Base-by-base conservation (phyloP, 2,888 invertebrate genomes). In the Oligia fasciuncula region DNA sequence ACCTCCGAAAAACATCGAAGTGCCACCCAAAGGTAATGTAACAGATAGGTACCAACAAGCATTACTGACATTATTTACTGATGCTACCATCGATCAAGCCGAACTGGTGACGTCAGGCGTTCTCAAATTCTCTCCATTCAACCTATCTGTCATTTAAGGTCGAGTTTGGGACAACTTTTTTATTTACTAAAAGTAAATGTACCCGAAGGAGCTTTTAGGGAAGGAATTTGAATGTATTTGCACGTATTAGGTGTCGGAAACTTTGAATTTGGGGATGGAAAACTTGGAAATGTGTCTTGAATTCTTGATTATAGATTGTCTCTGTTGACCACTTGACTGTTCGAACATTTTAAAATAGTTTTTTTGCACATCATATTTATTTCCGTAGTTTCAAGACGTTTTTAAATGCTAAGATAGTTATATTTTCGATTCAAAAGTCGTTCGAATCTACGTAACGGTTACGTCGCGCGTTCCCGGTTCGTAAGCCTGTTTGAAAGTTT, bases 31-130 rank as follows among this genome's bases (percentile, higher is more conserved):
- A 62, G 29, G 29, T 74, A 79, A 82, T 71, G 84, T 85, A 87
- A 89, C 86, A 78, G 87, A 88, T 87, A 78, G 87, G 88, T 87
- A 85, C 73, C 80, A 80, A 86, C 84, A 85, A 75, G 75, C 80
- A 86, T 79, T 78, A 88, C 74, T 86, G 86, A 79, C 86, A 81
- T 85, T 90, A 90, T 91, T 90, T 89, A 85, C 87, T 87, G 90
- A 86, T 86, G 81, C 71, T 82, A 67, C 76, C 87, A 90, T 90
- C 88, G 79, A 91, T 90, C 91, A 88, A 84, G 23, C 73, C 8
- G 23, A 71, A 69, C 66, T 85, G 87, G 85, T 81, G 85, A 70
- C 74, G 74, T 85, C 79, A 79, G 70, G 76, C 46, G 29, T 62
- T 71, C 63, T 60, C 51, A 73, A 80, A 70, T 70, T 70, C 73